Evolutionary conservation across 2,797 vertebrate species (phyloP), one percentile per base, ranked within the genome.

Genomic region (Mus minutoides): DNA sequence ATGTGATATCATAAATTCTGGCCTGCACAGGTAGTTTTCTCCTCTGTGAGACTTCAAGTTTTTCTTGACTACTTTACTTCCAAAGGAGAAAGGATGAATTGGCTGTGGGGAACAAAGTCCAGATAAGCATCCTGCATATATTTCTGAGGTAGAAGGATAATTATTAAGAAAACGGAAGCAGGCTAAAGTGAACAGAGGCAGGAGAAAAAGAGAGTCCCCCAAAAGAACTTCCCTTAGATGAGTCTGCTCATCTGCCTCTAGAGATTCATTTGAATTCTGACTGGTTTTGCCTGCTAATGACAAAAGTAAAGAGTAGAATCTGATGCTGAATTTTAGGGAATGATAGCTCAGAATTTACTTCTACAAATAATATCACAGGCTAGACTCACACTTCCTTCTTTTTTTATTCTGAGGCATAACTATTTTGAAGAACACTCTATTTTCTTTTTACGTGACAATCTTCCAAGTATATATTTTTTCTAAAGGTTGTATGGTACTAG

Each of bases 301-400:
- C 16, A 34, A 2, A 49, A 29, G 1, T 9, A 62, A n/a, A 3
- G 14, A 16, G 56, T 0, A 43, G 29, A 14, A 2, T 24, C 29
- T 43, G 4, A 52, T 43, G 29, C 24, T n/a, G 22, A 80, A 14
- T 78, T 52, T 79, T 49, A 76, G 21, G 43, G 60, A 93, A 76
- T 4, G 34, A 73, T 0, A 88, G 19, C 8, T 31, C 34, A 14
- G 11, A 60, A 69, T 88, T 83, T 64, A 21, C 56, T 96, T 95
- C 64, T 77, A 76, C 11, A 24, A 88, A 26, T 4, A 24, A 40
- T 40, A 69, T 16, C 14, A 54, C 7, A 92, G 2, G 7, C n/a
- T 88, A 86, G 67, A 21, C 6, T 3, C 0, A 12, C 3, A 34
- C 24, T 31, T 69, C 31, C 3, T 1, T 19, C 11, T 60, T 91